Percentiles rank a stretch among this genome's conserved stretches.
phyloP scores from a whole-genome alignment of 1,140 invertebrate species.

The Neelides sp. region DNA sequence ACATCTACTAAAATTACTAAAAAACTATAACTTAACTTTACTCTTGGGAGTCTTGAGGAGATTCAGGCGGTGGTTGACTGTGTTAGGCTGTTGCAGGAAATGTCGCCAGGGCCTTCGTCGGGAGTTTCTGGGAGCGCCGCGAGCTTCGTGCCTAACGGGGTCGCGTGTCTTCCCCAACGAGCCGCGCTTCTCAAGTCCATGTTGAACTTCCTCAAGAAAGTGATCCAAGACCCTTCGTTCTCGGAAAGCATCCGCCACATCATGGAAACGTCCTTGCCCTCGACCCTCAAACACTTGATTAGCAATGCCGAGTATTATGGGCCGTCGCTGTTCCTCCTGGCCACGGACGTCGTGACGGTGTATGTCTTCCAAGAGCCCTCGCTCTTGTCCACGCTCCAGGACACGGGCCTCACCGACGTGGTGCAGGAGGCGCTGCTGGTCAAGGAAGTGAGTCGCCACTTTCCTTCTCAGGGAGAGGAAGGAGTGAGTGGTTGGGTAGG shows the following conservation, averaged over 20 bases:
- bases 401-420: conserved; percentile 79
- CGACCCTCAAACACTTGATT: conserved; percentile 75
- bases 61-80: too few relatives aligned
- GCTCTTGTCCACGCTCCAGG: conserved; percentile 67
- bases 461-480: neutral
- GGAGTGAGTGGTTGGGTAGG: neutral
- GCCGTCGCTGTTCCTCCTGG: conserved; percentile 73
- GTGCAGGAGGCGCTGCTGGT: conserved; percentile 71
- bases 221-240: conserved; percentile 63
- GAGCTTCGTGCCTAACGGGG: conserved; percentile 22
- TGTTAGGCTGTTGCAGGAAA: too few relatives aligned
- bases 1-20: too few relatives aligned
- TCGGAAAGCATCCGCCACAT: conserved; percentile 74
- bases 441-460: conserved; percentile 53
- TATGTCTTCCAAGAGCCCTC: conserved; percentile 90
- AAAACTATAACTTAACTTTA: too few relatives aligned
- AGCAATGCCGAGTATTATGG: conserved; percentile 88
- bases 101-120: neutral
- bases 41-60: too few relatives aligned
- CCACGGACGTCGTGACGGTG: conserved; percentile 79
- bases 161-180: conserved; percentile 62
- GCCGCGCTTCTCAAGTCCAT: conserved; percentile 77
- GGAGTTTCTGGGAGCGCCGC: conserved; percentile 11
- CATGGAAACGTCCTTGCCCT: conserved; percentile 77
- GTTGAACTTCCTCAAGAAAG: conserved; percentile 81